Conservation (phyloP, 1,140 invertebrate species). For the Drosophila subobscura region DNA sequence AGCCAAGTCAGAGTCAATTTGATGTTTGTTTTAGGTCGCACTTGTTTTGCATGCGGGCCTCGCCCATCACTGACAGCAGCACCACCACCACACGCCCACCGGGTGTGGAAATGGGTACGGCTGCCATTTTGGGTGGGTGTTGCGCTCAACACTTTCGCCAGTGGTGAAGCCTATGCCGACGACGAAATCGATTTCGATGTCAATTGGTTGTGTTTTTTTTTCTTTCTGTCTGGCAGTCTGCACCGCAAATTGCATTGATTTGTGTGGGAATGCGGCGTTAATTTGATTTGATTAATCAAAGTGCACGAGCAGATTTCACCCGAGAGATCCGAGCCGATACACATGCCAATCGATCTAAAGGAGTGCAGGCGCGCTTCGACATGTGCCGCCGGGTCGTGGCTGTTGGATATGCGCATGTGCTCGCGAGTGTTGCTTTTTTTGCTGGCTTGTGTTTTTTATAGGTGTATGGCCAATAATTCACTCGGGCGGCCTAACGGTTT, state of each 20-base stretch:
- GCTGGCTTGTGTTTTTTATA: conserved; percentile 32
- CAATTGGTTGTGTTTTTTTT: conserved; percentile 48
- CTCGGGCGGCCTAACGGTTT: conserved; percentile 74
- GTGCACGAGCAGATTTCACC: conserved; percentile 68
- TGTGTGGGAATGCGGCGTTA: conserved; percentile 77
- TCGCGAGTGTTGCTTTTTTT: conserved; percentile 8
- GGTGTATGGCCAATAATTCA: conserved; percentile 74
- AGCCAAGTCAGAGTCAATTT: neutral
- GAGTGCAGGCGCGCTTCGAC: conserved; percentile 22
- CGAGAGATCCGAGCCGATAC: conserved; percentile 5
- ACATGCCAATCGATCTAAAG: neutral
- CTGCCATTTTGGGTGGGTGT: conserved; percentile 79
- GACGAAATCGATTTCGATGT: conserved; percentile 25
- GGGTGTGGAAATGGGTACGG: conserved; percentile 55
- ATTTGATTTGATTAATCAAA: conserved; percentile 82
- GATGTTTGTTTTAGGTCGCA: conserved; percentile 36
- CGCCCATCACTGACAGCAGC: conserved; percentile 33
- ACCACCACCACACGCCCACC: conserved; percentile 27
- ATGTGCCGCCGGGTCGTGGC: conserved; percentile 65
- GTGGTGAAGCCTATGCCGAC: conserved; percentile 1
- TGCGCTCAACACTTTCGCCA: conserved; percentile 76
- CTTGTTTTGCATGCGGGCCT: conserved; percentile 62
- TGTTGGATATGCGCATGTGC: conserved; percentile 28
- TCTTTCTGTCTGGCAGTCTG: conserved; percentile 20
- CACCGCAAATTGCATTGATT: conserved; percentile 77